Percentiles rank a stretch among this genome's conserved stretches.
These are phyloP conservation scores for Cosmia pyralina DNA, from an alignment of 2,888 invertebrate species.

Conservation along the genomic window DNA sequence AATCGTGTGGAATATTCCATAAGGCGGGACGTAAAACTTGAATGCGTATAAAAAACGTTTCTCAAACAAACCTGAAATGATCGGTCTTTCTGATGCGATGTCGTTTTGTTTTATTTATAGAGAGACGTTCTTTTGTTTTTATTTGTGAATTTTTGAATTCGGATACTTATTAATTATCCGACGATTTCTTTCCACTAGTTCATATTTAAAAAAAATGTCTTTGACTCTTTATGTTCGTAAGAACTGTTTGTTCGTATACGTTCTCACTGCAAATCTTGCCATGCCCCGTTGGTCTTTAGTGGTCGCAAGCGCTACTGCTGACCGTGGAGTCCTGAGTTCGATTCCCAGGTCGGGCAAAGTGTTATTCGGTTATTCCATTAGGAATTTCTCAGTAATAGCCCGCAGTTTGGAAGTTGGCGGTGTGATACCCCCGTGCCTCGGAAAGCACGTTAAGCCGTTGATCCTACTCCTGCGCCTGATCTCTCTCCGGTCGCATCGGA, in stretches of 20 bases:
- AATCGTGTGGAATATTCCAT: conserved; percentile 39
- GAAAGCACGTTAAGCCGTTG: too few species aligned
- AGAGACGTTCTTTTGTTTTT: not conserved
- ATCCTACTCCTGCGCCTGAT: too few species aligned
- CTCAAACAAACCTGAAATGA: conserved; percentile 33
- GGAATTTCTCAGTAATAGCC: too few species aligned
- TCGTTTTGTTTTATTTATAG: not conserved
- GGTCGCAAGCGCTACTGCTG: too few species aligned
- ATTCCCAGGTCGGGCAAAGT: too few species aligned
- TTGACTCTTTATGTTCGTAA: not conserved
- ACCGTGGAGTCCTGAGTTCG: too few species aligned
- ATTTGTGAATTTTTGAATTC: not conserved
- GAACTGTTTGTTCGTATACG: not conserved
- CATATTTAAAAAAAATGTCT: not conserved
- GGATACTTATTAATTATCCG: conserved; percentile 22
- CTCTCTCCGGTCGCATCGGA: too few species aligned
- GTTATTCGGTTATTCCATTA: too few species aligned
- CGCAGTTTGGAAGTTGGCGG: too few species aligned
- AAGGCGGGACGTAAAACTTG: not conserved
- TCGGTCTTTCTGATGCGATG: not conserved
- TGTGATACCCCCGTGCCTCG: too few species aligned
- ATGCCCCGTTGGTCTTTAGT: too few species aligned
- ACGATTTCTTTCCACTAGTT: not conserved
- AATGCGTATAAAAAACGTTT: conserved; percentile 20
- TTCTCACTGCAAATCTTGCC: not conserved